Base-by-base conservation (phyloP, 2,888 invertebrate species). In the Diarsia mendica region DNA sequence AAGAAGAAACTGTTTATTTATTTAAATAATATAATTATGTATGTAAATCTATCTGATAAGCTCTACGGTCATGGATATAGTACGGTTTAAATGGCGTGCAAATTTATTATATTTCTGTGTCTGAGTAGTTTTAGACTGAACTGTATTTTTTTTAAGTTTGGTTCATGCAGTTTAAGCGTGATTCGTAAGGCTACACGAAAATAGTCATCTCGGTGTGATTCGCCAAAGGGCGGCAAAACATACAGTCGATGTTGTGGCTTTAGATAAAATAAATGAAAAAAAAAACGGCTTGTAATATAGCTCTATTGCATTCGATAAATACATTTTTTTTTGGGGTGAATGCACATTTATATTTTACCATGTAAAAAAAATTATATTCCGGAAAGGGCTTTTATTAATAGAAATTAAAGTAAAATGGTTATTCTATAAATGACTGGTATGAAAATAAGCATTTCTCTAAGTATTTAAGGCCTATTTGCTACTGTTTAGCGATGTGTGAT, bases 381-480 rank as follows among this genome's bases (percentile, higher is more conserved):
- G 15, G 11, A 53, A 11, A 44, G 28, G 9, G 33, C 65, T 75
- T 60, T 20, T 65, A 75, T 20, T 75, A 33, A 70, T 66, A 64
- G 49, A 15, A 20, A 76, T 79, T 1, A 15, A 77, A 66, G 3
- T 65, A 39, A 69, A 75, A 63, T 58, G 33, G 15, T 70, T 23
- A 64, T 64, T 55, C 44, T 58, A 39, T 67, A 58, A 64, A 67
- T 70, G 77, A 82, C 80, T 82, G 83, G 66, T 69, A 33, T 58
- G 53, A 46, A 33, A 63, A 49, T 79, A 80, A 82, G 77, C 58
- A 64, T 75, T 79, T 82, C 2, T 79, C 39, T 82, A 68, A 72
- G 9, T 83, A 72, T 60, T 9, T 51, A 70, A 58, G 83, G 80
- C 78, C 78, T 80, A 82, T 61, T 80, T 80, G 68, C 75, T 74